Evolutionary conservation across 2,888 invertebrate species (phyloP).

Genomic region (Prosapia bicincta): DNA sequence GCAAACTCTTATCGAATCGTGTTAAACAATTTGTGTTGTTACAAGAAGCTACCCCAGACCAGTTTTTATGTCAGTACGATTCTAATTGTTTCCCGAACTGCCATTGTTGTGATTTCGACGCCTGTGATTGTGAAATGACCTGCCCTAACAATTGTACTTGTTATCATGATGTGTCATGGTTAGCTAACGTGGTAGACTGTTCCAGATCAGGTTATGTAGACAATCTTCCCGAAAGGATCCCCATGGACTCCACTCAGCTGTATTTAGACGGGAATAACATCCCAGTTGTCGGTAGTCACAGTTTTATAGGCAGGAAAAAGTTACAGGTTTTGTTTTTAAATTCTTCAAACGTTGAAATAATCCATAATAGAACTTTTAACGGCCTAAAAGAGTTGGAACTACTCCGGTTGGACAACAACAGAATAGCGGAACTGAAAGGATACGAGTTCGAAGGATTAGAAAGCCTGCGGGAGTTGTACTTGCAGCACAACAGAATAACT

Average conservation of each 20-base stretch:
- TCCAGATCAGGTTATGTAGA: constrained; percentile 65
- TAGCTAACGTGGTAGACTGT: constrained; percentile 82
- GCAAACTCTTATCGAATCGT: constrained; percentile 74
- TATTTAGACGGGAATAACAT: constrained; percentile 83
- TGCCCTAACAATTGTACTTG: constrained; percentile 85
- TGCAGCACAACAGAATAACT: constrained; percentile 70
- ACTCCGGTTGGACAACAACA: constrained; percentile 72
- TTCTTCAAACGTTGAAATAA: constrained; percentile 70
- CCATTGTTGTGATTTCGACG: constrained; percentile 88
- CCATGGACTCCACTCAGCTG: constrained; percentile 87
- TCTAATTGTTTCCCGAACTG: constrained; percentile 83
- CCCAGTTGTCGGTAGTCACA: constrained; percentile 70
- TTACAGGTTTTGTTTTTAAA: constrained; percentile 73
- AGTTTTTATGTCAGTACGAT: constrained; percentile 81
- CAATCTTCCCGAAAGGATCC: constrained; percentile 74
- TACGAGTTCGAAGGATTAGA: constrained; percentile 79
- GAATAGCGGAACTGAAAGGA: constrained; percentile 64
- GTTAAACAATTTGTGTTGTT: constrained; percentile 69
- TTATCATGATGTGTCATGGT: constrained; percentile 85
- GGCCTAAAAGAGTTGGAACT: constrained; percentile 74
- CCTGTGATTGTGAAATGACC: constrained; percentile 90
- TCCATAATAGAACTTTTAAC: constrained; percentile 80
- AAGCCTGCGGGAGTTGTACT: constrained; percentile 64
- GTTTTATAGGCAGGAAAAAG: constrained; percentile 80
- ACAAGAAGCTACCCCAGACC: constrained; percentile 73